Evolutionary conservation across 1,140 invertebrate genomes (phyloP), one percentile per base, ranked within the genome.

Genomic region (Pogonognathellus flavescens): DNA sequence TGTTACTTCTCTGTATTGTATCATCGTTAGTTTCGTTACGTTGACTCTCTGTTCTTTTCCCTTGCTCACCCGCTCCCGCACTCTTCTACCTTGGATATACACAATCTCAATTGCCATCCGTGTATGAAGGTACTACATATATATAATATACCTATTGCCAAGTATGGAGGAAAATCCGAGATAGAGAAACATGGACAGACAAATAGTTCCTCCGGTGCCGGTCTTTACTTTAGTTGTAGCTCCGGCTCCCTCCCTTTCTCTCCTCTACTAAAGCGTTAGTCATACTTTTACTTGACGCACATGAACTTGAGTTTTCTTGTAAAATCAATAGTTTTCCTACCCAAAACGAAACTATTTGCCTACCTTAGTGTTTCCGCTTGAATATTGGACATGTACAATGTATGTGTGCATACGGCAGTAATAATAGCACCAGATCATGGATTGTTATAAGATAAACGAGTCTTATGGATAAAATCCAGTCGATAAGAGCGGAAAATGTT

Each of bases 261-360:
- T 49, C 66, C 41, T 41, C 31, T 49, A 16, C 9, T 76, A 3
- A 10, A 22, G 62, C 11, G 5, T 76, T 76, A 76, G 70, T 76
- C 70, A 76, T 76, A 76, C 70, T 76, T 72, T 72, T 72, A 72
- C 31, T 72, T 76, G 41, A 57, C 53, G 11, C n/a, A 76, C 70
- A 13, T 50, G 13, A 76, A 76, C 70, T 76, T 76, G 70, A 6
- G 14, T 76, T 76, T 76, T 76, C 70, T 76, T 76, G 14, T 76
- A 76, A 72, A 76, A 76, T 76, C 70, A 76, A 76, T 76, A 76
- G 70, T n/a, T 76, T 76, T 76, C 70, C 70, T 50, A 76, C 70
- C 70, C 70, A 76, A 76, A 76, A 76, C 49, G 31, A 41, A 41
- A 41, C 31, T 41, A 41, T 41, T 41, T 41, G 31, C 31, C 31